Conservation (phyloP, 2,797 vertebrate species). For the Megaceryle alcyon region DNA sequence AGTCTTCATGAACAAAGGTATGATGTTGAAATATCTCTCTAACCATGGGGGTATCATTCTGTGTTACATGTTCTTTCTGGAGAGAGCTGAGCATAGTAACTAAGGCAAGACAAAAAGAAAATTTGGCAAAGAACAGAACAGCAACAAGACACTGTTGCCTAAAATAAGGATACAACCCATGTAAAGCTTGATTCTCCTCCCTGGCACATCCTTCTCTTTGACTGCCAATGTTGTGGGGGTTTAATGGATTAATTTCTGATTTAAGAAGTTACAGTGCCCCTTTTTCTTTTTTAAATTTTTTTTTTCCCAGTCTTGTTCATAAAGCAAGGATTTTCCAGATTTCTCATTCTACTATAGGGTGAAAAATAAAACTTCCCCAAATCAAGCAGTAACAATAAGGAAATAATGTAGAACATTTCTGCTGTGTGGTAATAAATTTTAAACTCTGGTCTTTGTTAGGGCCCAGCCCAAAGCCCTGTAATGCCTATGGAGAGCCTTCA, state of each 20-base stretch:
- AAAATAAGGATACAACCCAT: neutral
- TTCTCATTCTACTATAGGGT: neutral
- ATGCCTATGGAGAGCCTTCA: neutral
- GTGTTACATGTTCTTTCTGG: neutral
- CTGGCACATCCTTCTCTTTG: neutral
- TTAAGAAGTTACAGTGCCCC: neutral
- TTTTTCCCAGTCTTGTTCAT: neutral
- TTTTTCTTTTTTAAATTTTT: neutral
- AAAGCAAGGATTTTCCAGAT: neutral
- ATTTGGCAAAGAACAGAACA: neutral
- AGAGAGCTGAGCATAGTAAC: neutral
- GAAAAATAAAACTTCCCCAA: neutral
- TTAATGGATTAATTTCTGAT: neutral
- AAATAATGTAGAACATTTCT: neutral
- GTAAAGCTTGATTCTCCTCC: neutral
- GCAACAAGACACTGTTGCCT: neutral
- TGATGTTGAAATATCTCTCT: neutral
- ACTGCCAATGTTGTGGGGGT: neutral
- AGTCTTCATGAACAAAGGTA: neutral
- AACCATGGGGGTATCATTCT: neutral
- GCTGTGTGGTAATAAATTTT: neutral
- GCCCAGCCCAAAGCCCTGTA: neutral
- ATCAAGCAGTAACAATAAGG: neutral
- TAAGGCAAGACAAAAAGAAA: neutral
- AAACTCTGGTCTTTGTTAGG: neutral